These are phyloP conservation scores for Amphipoea oculea DNA, from an alignment of 2,888 invertebrate species.

Conservation along the genomic window DNA sequence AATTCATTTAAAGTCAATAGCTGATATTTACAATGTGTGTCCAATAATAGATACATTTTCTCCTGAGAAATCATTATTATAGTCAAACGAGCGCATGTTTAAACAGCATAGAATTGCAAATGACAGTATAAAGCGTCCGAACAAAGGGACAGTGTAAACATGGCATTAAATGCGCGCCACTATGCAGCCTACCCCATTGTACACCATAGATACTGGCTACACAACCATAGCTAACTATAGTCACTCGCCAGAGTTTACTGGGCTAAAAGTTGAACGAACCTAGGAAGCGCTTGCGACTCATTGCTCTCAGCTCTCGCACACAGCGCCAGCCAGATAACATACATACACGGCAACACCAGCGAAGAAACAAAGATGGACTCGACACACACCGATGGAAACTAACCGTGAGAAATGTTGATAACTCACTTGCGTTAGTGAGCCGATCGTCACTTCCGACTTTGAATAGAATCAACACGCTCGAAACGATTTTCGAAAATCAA, in stretches of 20 bases:
- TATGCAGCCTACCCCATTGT: constrained; percentile 73
- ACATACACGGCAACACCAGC: constrained; percentile 72
- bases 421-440: constrained; percentile 87
- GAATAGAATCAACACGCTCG: constrained; percentile 75
- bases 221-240: constrained; percentile 75
- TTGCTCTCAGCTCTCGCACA: constrained; percentile 87
- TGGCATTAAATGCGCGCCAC: constrained; percentile 72
- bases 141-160: constrained; percentile 81
- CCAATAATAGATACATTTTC: constrained; percentile 50
- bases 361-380: constrained; percentile 79
- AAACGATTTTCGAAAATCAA: constrained; percentile 73
- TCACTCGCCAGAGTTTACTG: constrained; percentile 88
- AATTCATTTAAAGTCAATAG: constrained; percentile 48
- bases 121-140: constrained; percentile 68
- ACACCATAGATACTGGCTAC: constrained; percentile 72
- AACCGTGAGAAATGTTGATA: constrained; percentile 90
- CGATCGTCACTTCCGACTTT: constrained; percentile 88
- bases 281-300: constrained; percentile 84
- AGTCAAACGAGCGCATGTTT: constrained; percentile 54
- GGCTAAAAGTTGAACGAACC: constrained; percentile 91
- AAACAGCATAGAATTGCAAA: constrained; percentile 70
- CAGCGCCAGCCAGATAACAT: constrained; percentile 71
- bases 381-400: constrained; percentile 82
- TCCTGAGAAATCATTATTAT: constrained; percentile 56
- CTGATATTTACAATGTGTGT: constrained; percentile 36